phyloP scores from a whole-genome alignment of 2,888 invertebrate species.

The Temnothorax ravouxi region DNA sequence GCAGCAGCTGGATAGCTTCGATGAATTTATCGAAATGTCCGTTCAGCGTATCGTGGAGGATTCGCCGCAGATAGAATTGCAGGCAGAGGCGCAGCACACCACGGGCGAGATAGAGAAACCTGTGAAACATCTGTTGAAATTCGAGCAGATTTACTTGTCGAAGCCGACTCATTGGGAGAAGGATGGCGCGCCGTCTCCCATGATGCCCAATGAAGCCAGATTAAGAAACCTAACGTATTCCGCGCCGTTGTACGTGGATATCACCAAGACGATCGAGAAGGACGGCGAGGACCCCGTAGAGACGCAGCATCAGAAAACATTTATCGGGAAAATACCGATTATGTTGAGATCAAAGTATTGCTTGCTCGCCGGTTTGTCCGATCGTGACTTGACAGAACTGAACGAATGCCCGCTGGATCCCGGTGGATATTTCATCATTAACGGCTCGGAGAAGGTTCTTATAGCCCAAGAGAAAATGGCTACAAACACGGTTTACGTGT shows the following conservation, averaged over 20 bases:
- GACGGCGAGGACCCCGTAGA: constrained; percentile 96
- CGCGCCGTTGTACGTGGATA: constrained; percentile 99
- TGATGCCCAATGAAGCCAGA: constrained; percentile 99
- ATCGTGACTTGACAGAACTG: constrained; percentile 99
- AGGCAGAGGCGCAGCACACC: constrained; percentile 99
- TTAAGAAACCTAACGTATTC: constrained; percentile 99
- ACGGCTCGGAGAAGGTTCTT: constrained; percentile 98
- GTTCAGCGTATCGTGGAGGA: constrained; percentile 99
- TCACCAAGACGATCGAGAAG: constrained; percentile 97
- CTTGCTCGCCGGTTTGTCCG: constrained; percentile 96
- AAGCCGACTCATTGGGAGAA: constrained; percentile 99
- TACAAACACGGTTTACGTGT: constrained; percentile 99
- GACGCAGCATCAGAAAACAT: constrained; percentile 90
- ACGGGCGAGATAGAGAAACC: constrained; percentile 97
- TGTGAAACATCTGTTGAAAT: constrained; percentile 95
- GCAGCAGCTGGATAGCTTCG: constrained; percentile 99
- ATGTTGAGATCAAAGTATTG: constrained; percentile 99
- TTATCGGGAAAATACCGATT: constrained; percentile 96
- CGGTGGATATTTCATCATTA: constrained; percentile 99
- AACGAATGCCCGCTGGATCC: constrained; percentile 99
- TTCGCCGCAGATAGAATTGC: constrained; percentile 98
- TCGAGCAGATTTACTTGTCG: constrained; percentile 99
- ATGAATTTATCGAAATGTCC: constrained; percentile 99
- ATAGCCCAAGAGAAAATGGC: constrained; percentile 99
- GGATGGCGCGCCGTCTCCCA: constrained; percentile 99